phyloP scores from a whole-genome alignment of 1,140 invertebrate genomes.

The Heterodera schachtii region DNA sequence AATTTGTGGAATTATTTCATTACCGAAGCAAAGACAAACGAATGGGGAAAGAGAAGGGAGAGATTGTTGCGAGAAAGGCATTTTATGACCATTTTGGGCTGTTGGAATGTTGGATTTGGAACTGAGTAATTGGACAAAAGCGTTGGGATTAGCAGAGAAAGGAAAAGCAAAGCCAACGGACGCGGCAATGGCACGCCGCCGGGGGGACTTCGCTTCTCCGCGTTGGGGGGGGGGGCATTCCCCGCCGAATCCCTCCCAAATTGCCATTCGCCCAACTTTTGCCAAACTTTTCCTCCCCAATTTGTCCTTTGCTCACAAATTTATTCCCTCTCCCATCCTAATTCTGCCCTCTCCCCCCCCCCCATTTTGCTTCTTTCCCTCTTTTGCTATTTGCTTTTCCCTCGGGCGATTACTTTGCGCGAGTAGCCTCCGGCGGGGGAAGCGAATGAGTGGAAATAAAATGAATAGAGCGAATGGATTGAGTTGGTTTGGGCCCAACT shows the following conservation, averaged over 20 bases:
- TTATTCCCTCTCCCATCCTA: background rate
- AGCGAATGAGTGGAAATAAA: background rate
- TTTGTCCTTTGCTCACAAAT: background rate
- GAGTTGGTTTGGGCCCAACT: background rate
- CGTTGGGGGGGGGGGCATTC: background rate
- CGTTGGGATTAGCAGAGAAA: background rate
- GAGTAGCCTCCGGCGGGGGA: background rate
- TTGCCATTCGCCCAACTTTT: too few relatives aligned
- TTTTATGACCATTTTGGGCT: background rate
- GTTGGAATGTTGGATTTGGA: background rate
- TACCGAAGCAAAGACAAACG: background rate
- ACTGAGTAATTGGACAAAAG: background rate
- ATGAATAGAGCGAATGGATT: too few relatives aligned
- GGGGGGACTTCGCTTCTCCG: background rate
- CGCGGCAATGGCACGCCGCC: background rate
- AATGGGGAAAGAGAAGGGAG: background rate
- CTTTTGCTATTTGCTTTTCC: constrained; percentile 1
- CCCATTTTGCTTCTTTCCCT: background rate
- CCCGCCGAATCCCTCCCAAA: background rate
- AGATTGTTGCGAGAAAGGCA: background rate
- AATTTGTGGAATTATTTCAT: background rate
- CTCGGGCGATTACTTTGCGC: constrained; percentile 13
- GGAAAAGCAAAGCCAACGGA: background rate
- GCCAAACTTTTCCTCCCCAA: background rate
- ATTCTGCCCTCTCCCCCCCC: background rate